phyloP scores from a whole-genome alignment of 1,140 invertebrate species.

The Aphis craccivora region DNA sequence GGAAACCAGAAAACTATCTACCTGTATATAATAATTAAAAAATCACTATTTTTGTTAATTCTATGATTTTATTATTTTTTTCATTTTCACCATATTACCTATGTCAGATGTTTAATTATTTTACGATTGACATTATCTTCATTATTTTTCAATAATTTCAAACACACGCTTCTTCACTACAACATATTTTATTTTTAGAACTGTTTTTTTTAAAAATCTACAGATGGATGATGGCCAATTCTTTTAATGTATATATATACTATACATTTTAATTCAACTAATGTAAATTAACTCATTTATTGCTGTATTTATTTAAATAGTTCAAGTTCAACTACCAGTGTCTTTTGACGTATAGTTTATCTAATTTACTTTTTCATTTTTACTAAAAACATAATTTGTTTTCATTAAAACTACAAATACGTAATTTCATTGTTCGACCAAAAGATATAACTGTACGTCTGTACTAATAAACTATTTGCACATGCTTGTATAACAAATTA shows the following conservation, averaged over 20 bases:
- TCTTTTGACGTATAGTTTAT: not conserved
- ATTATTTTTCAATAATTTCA: not conserved
- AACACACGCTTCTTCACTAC: not conserved
- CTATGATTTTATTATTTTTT: not conserved
- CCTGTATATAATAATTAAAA: not conserved
- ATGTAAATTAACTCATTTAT: not conserved
- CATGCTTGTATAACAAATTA: not conserved
- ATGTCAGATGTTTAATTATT: not conserved
- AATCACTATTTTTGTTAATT: not conserved
- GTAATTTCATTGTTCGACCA: not conserved
- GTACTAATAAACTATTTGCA: not conserved
- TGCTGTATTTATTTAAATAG: not conserved
- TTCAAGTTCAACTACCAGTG: not conserved
- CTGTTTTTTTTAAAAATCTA: not conserved
- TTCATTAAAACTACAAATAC: not conserved
- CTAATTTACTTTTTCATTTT: not conserved
- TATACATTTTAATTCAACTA: not conserved
- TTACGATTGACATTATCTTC: not conserved
- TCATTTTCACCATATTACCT: not conserved
- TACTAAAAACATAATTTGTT: not conserved
- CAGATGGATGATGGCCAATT: not conserved
- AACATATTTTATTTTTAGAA: not conserved
- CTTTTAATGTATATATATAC: not conserved
- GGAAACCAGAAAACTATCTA: not conserved
- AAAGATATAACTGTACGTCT: not conserved